Evolutionary conservation across 1,140 invertebrate genomes (phyloP), one percentile per base, ranked within the genome.

Genomic region (Drosophila simulans): DNA sequence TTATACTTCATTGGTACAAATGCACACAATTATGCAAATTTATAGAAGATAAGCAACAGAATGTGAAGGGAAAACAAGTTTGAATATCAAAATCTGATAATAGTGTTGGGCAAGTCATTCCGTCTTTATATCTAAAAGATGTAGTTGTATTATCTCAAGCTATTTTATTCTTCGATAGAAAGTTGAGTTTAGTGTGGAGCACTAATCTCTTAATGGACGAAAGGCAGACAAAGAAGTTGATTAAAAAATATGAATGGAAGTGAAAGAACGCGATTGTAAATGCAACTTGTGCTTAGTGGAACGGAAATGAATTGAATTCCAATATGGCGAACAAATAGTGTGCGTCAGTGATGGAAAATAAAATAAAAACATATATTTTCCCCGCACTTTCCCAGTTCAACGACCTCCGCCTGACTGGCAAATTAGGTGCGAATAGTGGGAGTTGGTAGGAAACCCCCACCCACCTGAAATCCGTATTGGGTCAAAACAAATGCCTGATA

Each of bases 351-450:
- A n/a, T 15, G 7, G 8, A 39, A 31, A 39, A 13, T 11, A 13
- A 34, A 39, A 39, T 39, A 13, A 39, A 12, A 39, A 39, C 4
- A 39, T 13, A 31, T 31, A 10, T 31, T 31, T 8, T 39, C 1
- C 4, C 37, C 37, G n/a, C 13, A n/a, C 5, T 17, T 66, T 49
- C n/a, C 27, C 11, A 17, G 66, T 69, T 69, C 64, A 25, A 31
- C 31, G 31, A 31, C 31, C 31, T 31, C 31, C 31, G 31, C 1
- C 31, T 31, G 27, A 31, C 12, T 69, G 64, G 20, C 51, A 56
- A 83, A 84, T 75, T 52, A 80, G 70, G 76, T 83, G 80, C 76
- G 76, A 83, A 53, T 52, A 49, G 15, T 53, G 43, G 53, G 45
- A 39, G 37, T 13, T 31, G 31, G 12, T 34, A 35, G 22, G 22